phyloP scores from a whole-genome alignment of 2,113 vertebrate genomes.

The Callaeas wilsoni region DNA sequence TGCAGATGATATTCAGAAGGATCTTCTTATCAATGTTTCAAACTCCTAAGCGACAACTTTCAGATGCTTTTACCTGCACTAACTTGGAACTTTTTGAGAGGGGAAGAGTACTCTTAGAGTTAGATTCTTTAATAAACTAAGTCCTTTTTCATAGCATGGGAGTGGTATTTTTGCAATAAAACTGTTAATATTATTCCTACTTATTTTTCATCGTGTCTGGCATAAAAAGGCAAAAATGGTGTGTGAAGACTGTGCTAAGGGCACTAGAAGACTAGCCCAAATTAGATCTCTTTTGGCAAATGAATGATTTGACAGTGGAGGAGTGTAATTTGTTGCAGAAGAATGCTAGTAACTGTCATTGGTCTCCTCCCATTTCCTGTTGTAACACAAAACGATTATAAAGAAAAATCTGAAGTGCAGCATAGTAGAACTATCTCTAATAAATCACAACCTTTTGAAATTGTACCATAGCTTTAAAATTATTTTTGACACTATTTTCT shows the following conservation, averaged over 20 bases:
- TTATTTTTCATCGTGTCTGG: not conserved
- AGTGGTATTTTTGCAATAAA: not conserved
- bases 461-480: not conserved
- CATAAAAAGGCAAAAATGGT: not conserved
- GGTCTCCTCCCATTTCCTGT: not conserved
- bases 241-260: not conserved
- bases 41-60: not conserved
- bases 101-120: not conserved
- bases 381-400: not conserved
- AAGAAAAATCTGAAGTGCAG: not conserved
- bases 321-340: not conserved
- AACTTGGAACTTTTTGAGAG: not conserved
- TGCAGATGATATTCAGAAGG: not conserved
- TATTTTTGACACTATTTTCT: not conserved
- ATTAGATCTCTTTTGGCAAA: not conserved
- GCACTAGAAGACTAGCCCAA: not conserved
- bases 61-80: not conserved
- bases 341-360: not conserved
- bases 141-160: not conserved
- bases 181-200: not conserved
- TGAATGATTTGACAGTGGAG: not conserved
- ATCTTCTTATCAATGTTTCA: not conserved
- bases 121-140: not conserved
- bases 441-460: not conserved
- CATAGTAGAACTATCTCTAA: not conserved